phyloP scores from a whole-genome alignment of 2,888 invertebrate species.

The Torymus auratus region DNA sequence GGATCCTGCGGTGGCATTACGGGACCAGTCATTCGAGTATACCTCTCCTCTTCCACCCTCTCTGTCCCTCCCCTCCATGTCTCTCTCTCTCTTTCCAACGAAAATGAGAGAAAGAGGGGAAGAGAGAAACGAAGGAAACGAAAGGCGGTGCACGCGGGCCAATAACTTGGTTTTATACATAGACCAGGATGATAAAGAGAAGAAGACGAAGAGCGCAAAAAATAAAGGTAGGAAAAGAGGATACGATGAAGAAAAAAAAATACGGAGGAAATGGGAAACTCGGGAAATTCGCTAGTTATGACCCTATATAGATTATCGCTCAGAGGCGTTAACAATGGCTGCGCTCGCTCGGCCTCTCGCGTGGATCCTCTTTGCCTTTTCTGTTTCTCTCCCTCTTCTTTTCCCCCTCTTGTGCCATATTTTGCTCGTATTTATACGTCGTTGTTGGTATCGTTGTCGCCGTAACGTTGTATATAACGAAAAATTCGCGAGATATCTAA shows the following conservation, averaged over 20 bases:
- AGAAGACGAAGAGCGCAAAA: not conserved
- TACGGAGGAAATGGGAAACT: slow-evolving; percentile 57
- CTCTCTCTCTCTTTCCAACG: not conserved
- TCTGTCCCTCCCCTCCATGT: too few species aligned
- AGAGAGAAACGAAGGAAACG: not conserved
- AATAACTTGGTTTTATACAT: slow-evolving; percentile 56
- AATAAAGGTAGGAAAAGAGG: slow-evolving; percentile 48
- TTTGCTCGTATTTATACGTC: slow-evolving; percentile 8
- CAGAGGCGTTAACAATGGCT: slow-evolving; percentile 61
- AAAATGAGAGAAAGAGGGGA: not conserved
- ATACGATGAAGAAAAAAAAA: slow-evolving; percentile 17
- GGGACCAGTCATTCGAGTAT: slow-evolving; percentile 4
- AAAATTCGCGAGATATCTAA: slow-evolving; percentile 2
- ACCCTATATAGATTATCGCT: slow-evolving; percentile 62
- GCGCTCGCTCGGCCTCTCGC: slow-evolving; percentile 36
- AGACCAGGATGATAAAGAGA: slow-evolving; percentile 22
- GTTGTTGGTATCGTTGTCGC: too few species aligned
- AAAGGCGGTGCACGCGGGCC: slow-evolving; percentile 60
- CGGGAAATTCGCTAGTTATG: slow-evolving; percentile 63
- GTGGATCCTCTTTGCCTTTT: slow-evolving; percentile 1
- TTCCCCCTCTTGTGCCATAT: slow-evolving; percentile 6
- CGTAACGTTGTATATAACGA: slow-evolving; percentile 4
- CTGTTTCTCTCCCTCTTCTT: slow-evolving; percentile 24
- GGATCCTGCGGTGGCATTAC: slow-evolving; percentile 30
- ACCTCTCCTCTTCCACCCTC: too few species aligned